Evolutionary conservation across 2,113 vertebrate species (phyloP).

Genomic region (Petrocephalus microphthalmus): DNA sequence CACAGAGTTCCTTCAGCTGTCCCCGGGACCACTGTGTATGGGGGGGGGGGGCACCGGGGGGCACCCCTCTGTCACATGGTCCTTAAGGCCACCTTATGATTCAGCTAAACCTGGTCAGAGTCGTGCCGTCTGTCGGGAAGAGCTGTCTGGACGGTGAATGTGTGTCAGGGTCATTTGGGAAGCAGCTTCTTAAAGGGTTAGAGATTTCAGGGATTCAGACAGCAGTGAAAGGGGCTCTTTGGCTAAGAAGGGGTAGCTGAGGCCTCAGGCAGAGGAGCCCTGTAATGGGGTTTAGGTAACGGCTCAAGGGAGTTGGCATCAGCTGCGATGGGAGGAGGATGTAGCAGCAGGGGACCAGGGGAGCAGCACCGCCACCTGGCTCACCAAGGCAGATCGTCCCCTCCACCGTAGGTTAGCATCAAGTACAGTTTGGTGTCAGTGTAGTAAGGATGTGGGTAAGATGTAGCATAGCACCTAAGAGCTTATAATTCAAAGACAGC

Average conservation of each 20-base stretch:
- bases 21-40: background rate
- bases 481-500: background rate
- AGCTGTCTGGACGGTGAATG: too few species aligned
- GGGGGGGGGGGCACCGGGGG: too few species aligned
- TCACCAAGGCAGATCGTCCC: background rate
- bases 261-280: too few species aligned
- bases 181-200: background rate
- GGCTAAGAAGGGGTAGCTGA: too few species aligned
- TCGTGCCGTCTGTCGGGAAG: too few species aligned
- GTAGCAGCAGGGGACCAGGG: too few species aligned
- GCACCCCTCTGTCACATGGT: background rate
- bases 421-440: background rate
- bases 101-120: too few species aligned
- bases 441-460: background rate
- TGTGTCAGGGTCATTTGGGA: background rate
- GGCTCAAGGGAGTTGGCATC: background rate
- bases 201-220: background rate
- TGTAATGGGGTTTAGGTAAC: background rate
- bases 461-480: background rate
- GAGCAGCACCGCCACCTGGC: background rate
- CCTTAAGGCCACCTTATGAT: background rate
- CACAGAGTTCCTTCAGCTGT: background rate
- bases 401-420: background rate
- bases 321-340: background rate
- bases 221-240: too few species aligned